phyloP scores from a whole-genome alignment of 2,888 invertebrate genomes.

The Thereva nobilitata region DNA sequence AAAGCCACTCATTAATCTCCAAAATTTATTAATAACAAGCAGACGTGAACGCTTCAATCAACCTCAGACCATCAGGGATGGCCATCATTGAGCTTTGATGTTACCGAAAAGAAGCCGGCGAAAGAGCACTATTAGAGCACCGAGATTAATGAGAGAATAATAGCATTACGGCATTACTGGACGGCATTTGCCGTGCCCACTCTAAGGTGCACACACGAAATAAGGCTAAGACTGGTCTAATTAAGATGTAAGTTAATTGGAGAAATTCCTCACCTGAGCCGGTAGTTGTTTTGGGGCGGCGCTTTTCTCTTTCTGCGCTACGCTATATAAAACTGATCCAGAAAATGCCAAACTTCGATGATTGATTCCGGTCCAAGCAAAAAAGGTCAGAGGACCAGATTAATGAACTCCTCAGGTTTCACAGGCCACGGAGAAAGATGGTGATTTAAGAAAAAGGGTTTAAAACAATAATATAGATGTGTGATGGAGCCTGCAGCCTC shows the following conservation, averaged over 20 bases:
- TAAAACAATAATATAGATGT: too few species aligned
- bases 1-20: slow-evolving; percentile 18
- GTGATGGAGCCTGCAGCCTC: too few species aligned
- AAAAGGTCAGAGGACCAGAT: slow-evolving; percentile 36
- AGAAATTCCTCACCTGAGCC: slow-evolving; percentile 39
- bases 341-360: slow-evolving; percentile 38
- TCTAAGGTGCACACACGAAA: slow-evolving; percentile 22
- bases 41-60: slow-evolving; percentile 22
- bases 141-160: slow-evolving; percentile 42
- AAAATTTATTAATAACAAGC: slow-evolving; percentile 32
- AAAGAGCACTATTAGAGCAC: slow-evolving; percentile 26
- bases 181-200: not conserved
- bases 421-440: too few species aligned
- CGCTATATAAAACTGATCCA: slow-evolving; percentile 13
- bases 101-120: slow-evolving; percentile 20
- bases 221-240: slow-evolving; percentile 38
- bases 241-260: slow-evolving; percentile 43
- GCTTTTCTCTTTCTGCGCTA: slow-evolving; percentile 28
- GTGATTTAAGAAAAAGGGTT: too few species aligned
- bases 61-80: slow-evolving; percentile 2
- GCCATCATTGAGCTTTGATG: slow-evolving; percentile 29
- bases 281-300: slow-evolving; percentile 36
- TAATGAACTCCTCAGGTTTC: slow-evolving; percentile 35
- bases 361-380: slow-evolving; percentile 38
- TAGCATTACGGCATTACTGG: slow-evolving; percentile 39